These are phyloP conservation scores for Erethizon dorsatum DNA, from an alignment of 2,797 vertebrate species.

Conservation along the genomic window DNA sequence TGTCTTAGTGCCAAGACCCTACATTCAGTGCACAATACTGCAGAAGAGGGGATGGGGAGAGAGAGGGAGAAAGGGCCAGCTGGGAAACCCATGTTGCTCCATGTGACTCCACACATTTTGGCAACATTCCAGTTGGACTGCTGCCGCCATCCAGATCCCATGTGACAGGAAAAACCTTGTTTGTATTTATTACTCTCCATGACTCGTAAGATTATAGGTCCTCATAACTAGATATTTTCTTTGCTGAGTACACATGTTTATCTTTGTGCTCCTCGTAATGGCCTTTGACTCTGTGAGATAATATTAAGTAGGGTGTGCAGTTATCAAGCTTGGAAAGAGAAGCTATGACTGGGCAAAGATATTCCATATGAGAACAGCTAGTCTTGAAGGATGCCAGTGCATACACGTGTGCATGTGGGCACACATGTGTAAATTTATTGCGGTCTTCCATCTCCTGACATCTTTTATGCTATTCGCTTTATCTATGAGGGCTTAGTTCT, in stretches of 20 bases:
- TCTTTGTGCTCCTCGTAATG: conserved; percentile 42
- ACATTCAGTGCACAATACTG: not conserved
- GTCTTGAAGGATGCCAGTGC: not conserved
- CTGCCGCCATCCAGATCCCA: not conserved
- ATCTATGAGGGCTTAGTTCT: not conserved
- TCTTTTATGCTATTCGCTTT: not conserved
- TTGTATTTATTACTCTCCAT: conserved; percentile 16
- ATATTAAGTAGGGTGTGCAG: not conserved
- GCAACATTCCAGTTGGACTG: not conserved
- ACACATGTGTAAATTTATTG: not conserved
- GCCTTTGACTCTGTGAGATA: conserved; percentile 7
- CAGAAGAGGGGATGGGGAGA: not conserved
- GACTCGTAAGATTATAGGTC: not conserved
- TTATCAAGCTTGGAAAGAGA: conserved; percentile 11
- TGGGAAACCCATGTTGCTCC: not conserved
- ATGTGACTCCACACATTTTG: not conserved
- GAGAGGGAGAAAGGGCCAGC: not conserved
- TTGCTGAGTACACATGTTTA: not conserved
- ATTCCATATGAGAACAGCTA: not conserved
- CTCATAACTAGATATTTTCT: conserved; percentile 26
- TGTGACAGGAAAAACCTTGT: conserved; percentile 34
- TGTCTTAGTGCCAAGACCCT: not conserved
- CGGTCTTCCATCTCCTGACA: not conserved
- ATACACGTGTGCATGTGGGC: not conserved
- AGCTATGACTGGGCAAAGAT: not conserved